phyloP scores from a whole-genome alignment of 2,113 vertebrate genomes.

The Seriola rivoliana region DNA sequence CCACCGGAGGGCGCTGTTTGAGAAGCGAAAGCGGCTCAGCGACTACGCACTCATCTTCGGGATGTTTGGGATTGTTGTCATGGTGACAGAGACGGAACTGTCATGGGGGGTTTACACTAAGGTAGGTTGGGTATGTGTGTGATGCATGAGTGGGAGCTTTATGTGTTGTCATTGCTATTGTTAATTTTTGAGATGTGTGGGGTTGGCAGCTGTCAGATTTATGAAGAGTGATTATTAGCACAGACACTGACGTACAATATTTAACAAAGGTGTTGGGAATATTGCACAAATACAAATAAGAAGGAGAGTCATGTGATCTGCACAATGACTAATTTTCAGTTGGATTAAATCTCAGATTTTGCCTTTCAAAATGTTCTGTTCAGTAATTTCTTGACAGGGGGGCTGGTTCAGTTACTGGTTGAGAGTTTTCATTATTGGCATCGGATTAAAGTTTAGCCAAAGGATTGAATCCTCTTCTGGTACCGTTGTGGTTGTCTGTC shows the following conservation, averaged over 20 bases:
- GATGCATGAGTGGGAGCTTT: slow-evolving; percentile 60
- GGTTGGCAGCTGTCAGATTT: slow-evolving; percentile 55
- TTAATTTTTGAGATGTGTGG: slow-evolving; percentile 51
- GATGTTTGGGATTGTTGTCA: slow-evolving; percentile 96
- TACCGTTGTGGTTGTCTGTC: slow-evolving; percentile 14
- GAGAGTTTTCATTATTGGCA: background rate
- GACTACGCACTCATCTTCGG: slow-evolving; percentile 96
- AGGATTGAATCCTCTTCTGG: slow-evolving; percentile 14
- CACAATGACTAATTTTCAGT: slow-evolving; percentile 35
- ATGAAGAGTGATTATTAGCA: slow-evolving; percentile 56
- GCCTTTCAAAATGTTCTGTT: background rate
- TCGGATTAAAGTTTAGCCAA: slow-evolving; percentile 6
- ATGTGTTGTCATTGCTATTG: slow-evolving; percentile 53
- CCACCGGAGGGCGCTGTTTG: slow-evolving; percentile 91
- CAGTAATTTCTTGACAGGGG: background rate
- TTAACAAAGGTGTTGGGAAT: slow-evolving; percentile 43
- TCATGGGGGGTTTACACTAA: slow-evolving; percentile 94
- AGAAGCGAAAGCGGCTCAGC: slow-evolving; percentile 94
- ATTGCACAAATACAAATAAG: slow-evolving; percentile 31
- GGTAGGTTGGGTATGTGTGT: slow-evolving; percentile 68
- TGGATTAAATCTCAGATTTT: slow-evolving; percentile 2
- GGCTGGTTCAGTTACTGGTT: slow-evolving; percentile 17
- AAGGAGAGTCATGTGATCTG: slow-evolving; percentile 42
- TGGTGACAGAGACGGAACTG: slow-evolving; percentile 95
- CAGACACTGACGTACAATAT: slow-evolving; percentile 50